Conservation (phyloP, 2,113 vertebrate genomes). For the Pangasianodon hypophthalmus region DNA sequence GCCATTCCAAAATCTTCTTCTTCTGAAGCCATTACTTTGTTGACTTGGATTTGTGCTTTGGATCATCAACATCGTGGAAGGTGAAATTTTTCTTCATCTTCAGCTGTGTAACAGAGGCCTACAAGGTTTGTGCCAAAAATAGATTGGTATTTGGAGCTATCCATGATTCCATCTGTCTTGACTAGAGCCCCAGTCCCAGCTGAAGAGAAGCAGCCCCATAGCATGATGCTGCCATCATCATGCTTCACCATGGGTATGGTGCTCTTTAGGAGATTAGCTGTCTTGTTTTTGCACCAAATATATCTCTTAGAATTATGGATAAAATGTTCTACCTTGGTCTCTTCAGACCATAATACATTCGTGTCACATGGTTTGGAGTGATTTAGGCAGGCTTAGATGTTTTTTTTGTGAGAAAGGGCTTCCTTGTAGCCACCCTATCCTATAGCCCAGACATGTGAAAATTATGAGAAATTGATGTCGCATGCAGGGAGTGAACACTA, state of each 20-base stretch:
- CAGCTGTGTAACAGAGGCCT: no score
- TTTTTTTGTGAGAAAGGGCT: neutral
- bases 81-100: no score
- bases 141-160: no score
- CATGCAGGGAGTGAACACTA: neutral
- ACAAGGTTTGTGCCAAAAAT: neutral
- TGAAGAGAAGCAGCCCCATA: neutral
- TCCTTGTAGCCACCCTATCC: neutral
- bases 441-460: neutral
- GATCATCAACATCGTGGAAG: no score
- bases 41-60: no score
- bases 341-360: neutral
- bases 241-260: neutral
- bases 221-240: neutral
- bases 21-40: no score
- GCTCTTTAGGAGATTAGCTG: neutral
- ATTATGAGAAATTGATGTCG: neutral
- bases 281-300: neutral
- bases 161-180: no score
- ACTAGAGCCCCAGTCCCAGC: neutral
- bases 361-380: neutral
- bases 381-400: neutral
- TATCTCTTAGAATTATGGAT: no score
- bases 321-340: no score
- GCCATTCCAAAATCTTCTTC: no score